Evolutionary conservation across 2,888 invertebrate species (phyloP), one percentile per base, ranked within the genome.

Genomic region (Pristionchus fissidentatus): DNA sequence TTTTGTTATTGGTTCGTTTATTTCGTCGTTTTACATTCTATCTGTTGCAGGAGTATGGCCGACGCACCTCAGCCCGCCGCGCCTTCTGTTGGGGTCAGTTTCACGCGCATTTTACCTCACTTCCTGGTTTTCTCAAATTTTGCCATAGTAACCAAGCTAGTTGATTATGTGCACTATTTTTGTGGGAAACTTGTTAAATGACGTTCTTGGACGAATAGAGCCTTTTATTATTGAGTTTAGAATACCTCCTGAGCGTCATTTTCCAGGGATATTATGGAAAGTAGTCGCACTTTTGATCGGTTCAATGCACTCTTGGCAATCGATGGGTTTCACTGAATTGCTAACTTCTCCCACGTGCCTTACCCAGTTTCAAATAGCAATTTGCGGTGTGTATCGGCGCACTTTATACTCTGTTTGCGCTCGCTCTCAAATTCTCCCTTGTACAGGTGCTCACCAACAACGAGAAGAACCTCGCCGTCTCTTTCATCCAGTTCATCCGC

Each of bases 401-500:
- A 15, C 26, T n/a, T 60, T 60, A 26, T 26, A 60, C n/a, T 26
- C 26, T 26, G 19, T n/a, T 15, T 60, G 26, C n/a, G 19, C 62
- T 60, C 26, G 8, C 62, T 60, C 19, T n/a, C n/a, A n/a, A n/a
- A n/a, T n/a, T n/a, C n/a, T n/a, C n/a, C n/a, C n/a, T n/a, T n/a
- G n/a, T 80, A 1, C 19, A 81, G 81, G 81, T 55, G 26, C 81
- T 81, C 13, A 81, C 81, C 19, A 60, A 60, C 43, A 81, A 90
- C 73, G 92, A 92, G 85, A 86, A 90, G 83, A 90, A 91, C 52
- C 84, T 92, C 52, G 89, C 88, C 29, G 90, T 91, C 41, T 86
- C 90, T 1, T 92, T 91, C 88, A 88, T 92, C 32, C 92, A 92
- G 75, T 92, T 91, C 85, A 85, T 92, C 77, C 88, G 92, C 1